These are phyloP conservation scores for Drosophila simulans DNA, from an alignment of 1,140 invertebrate species.

Conservation along the genomic window DNA sequence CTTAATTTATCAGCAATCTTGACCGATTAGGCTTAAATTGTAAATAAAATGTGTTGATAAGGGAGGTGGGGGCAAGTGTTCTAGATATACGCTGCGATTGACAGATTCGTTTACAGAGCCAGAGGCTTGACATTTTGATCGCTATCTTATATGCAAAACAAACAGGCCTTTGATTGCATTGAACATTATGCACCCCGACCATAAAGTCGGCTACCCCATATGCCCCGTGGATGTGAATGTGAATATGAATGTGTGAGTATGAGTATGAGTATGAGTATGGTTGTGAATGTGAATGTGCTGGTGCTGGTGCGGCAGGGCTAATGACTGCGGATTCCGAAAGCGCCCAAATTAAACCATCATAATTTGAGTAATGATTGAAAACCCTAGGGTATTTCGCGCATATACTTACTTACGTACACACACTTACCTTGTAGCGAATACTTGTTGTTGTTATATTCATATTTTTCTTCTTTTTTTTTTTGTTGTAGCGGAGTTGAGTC, in stretches of 20 bases:
- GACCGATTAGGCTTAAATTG: neutral
- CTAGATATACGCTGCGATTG: neutral
- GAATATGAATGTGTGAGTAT: neutral
- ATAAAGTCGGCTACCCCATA: neutral
- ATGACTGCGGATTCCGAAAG: conserved; percentile 68
- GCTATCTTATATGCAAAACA: conserved; percentile 48
- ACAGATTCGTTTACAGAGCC: neutral
- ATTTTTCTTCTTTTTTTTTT: neutral
- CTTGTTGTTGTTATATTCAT: neutral
- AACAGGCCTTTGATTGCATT: conserved; percentile 70
- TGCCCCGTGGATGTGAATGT: conserved; percentile 6
- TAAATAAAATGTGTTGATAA: neutral
- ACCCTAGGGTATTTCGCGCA: conserved; percentile 70
- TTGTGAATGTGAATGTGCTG: neutral
- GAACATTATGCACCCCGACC: conserved; percentile 59
- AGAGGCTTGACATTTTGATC: neutral
- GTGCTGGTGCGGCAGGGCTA: conserved; percentile 40
- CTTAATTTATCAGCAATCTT: neutral
- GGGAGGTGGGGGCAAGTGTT: neutral
- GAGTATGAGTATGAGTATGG: neutral
- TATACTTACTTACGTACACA: conserved; percentile 31
- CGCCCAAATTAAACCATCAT: conserved; percentile 77
- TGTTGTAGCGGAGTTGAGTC: neutral
- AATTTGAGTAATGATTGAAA: conserved; percentile 82
- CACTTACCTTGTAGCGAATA: conserved; percentile 19